Percentiles rank a stretch among this genome's conserved stretches.
Evolutionary conservation across 2,888 invertebrate genomes (phyloP).

Genomic region (Ochlodes sylvanus): DNA sequence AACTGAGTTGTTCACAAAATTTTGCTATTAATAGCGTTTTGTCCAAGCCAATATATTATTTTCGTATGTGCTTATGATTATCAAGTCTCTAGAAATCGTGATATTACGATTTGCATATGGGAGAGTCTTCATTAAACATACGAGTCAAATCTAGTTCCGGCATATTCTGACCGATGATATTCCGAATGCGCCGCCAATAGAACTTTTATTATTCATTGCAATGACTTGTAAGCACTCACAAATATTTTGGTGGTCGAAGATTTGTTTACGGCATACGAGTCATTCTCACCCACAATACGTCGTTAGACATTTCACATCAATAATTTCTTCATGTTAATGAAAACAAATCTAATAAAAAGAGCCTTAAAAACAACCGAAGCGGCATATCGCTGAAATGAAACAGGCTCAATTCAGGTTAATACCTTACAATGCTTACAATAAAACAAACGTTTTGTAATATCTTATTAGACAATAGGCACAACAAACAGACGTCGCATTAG

Average conservation of each 20-base stretch:
- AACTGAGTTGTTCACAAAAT: background rate
- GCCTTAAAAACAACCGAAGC: background rate
- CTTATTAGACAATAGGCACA: slow-evolving; percentile 6
- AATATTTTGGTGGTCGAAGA: no score
- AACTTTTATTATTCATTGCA: no score
- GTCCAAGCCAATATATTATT: slow-evolving; percentile 10
- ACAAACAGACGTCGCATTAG: slow-evolving; percentile 7
- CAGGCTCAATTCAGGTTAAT: background rate
- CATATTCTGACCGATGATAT: no score
- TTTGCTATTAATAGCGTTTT: background rate
- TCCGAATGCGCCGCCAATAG: no score
- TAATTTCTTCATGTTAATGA: background rate
- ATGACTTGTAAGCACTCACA: no score
- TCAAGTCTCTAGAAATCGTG: slow-evolving; percentile 20
- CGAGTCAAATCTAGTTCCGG: no score
- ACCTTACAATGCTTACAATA: background rate
- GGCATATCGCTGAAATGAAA: background rate
- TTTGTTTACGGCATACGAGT: no score
- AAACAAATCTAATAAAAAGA: background rate
- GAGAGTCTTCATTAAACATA: background rate
- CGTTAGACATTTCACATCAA: no score
- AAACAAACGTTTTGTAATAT: background rate
- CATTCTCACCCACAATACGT: no score
- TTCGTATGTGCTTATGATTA: background rate
- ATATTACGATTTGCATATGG: slow-evolving; percentile 16